Evolutionary conservation across 2,113 vertebrate species (phyloP), one percentile per base, ranked within the genome.

Genomic region (Micromys minutus): DNA sequence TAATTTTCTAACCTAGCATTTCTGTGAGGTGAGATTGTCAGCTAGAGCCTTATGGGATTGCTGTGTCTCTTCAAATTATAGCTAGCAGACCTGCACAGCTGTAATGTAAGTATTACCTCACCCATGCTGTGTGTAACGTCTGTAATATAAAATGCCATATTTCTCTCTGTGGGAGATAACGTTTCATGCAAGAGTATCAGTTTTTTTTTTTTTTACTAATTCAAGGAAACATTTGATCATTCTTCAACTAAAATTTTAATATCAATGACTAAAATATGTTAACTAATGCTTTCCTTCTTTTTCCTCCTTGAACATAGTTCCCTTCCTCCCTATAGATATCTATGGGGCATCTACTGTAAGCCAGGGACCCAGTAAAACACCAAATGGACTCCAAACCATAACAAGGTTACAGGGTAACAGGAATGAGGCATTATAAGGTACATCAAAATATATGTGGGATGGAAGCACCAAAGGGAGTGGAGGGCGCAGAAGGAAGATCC

Each of bases 1-100:
- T 21, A 85, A 85, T 85, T 65, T 85, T 45, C 59, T 65, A 85
- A 85, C 59, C 81, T 65, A 85, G 59, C 59, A 85, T 85, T 85
- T 63, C 81, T 85, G 81, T 47, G 81, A 65, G 45, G 47, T 65
- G 59, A 65, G 65, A 65, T 65, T 85, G 81, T 85, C 81, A 85
- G 59, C 61, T 65, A 65, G 39, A 65, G 45, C 42, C 81, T 84
- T 85, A 65, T 34, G 39, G 81, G 16, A 34, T 34, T 65, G 59
- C 34, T 57, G 39, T 39, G 80, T 63, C 57, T 61, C 57, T 84
- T 83, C n/a, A 84, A 57, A 84, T 84, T 61, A 84, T 45, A 19
- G 80, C 57, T 84, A 45, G 57, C 81, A 85, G 61, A 47, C 59
- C 59, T 12, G 39, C 81, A 34, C 2, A 17, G 59, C 29, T 65